phyloP scores from a whole-genome alignment of 2,888 invertebrate species.

The Leptinotarsa juncta region DNA sequence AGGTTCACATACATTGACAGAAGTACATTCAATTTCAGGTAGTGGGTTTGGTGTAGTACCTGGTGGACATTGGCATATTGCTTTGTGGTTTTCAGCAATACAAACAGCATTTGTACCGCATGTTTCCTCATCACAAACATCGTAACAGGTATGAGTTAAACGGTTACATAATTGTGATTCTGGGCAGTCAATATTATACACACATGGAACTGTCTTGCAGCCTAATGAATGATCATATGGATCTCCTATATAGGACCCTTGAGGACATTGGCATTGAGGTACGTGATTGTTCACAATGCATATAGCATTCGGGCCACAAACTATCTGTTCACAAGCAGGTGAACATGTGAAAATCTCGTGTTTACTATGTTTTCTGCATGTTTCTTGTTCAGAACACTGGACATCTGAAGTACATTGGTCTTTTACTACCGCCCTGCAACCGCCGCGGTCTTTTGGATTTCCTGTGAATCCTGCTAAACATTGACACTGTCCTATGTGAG shows the following conservation, averaged over 20 bases:
- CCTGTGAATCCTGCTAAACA: slow-evolving; percentile 87
- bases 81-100: slow-evolving; percentile 85
- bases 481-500: slow-evolving; percentile 83
- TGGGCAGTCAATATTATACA: slow-evolving; percentile 88
- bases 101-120: slow-evolving; percentile 92
- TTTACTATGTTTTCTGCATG: slow-evolving; percentile 74
- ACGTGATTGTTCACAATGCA: slow-evolving; percentile 92
- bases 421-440: slow-evolving; percentile 80
- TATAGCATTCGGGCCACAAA: slow-evolving; percentile 88
- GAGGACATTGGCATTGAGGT: slow-evolving; percentile 90
- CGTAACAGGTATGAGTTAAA: slow-evolving; percentile 83
- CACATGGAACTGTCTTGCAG: slow-evolving; percentile 84
- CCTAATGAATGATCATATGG: slow-evolving; percentile 81
- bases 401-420: slow-evolving; percentile 83
- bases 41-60: slow-evolving; percentile 85
- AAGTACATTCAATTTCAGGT: slow-evolving; percentile 84
- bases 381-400: slow-evolving; percentile 86
- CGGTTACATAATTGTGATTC: slow-evolving; percentile 84
- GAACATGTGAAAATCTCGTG: slow-evolving; percentile 75
- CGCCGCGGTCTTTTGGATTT: slow-evolving; percentile 89
- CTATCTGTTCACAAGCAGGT: slow-evolving; percentile 80
- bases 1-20: slow-evolving; percentile 78
- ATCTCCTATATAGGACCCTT: slow-evolving; percentile 87
- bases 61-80: slow-evolving; percentile 86
- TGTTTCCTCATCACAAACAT: slow-evolving; percentile 83